Base-by-base conservation (phyloP, 2,113 vertebrate species). In the Serinus canaria region DNA sequence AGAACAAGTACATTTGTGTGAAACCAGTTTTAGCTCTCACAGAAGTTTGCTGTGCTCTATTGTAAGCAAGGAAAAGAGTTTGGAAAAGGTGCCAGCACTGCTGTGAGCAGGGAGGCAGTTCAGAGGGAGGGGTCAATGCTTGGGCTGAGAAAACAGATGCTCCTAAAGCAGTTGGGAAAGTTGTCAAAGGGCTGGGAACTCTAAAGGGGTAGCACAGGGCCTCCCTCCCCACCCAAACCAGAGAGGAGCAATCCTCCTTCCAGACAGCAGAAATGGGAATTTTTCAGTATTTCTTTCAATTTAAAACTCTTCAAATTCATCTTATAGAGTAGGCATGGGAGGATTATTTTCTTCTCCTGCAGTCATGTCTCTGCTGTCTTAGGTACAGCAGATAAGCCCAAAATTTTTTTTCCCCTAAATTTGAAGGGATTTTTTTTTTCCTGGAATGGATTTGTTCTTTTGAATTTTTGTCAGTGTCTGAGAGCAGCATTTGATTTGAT, bases 121-220 rank as follows among this genome's bases (percentile, higher is more conserved):
- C 23, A 6, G 64, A 87, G 8, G 3, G 49, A 43, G 47, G n/a
- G 44, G 31, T 33, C 55, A 74, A 2, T 7, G 1, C 73, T 43
- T 21, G 49, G n/a, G 76, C 59, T 83, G 83, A 30, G 55, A 12
- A 64, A 91, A 74, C 56, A 72, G 87, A n/a, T 64, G 47, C 39
- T 80, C 27, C 46, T 52, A 20, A 84, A 63, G 24, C 10, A 89
- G 33, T 4, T 35, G 28, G 74, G 56, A 84, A 82, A 87, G 28
- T 35, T 78, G 58, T 50, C 84, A 75, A 3, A 63, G 74, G 47
- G 37, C 62, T 89, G 84, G 74, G 39, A 92, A 23, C 21, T 7
- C 21, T 52, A 13, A 43, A 56, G 56, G 15, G 23, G 2, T 0
- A 64, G 22, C 19, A 13, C 0, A 0, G 31, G 21, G 10, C 56